Base-by-base conservation (phyloP, 2,797 vertebrate genomes). In the Sciaenops ocellatus region DNA sequence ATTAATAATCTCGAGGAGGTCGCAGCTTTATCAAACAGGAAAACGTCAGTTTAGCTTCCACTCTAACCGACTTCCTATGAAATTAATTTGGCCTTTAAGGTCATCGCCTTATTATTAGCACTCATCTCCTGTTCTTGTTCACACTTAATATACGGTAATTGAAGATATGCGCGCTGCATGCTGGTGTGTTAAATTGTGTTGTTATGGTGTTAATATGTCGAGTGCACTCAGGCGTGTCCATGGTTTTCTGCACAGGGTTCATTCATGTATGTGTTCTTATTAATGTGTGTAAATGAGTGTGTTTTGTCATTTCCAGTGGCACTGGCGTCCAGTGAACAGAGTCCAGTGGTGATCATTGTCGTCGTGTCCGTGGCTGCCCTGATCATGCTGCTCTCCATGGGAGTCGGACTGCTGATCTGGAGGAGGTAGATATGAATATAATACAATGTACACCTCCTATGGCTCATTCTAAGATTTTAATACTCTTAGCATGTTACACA, bases 361-460 rank as follows among this genome's bases (percentile, higher is more conserved):
- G 96, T 98, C 30, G 96, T 98, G 88, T 96, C 97, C 9, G 93
- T 97, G 65, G 95, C 97, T 0, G 97, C 96, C 64, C 96, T 99
- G 66, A 96, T 96, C 0, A 95, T 97, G 94, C 94, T 99, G 91
- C 95, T 97, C 60, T 97, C 97, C 13, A 88, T 97, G 93, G 96
- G 95, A 68, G 93, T 95, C 0, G 96, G 96, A 0, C 86, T 97
- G 82, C 96, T 97, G 88, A 92, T 98, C 85, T 99, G 98, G 97
- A 97, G 95, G 90, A 98, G 98, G 98, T 99, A 95, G 48, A 83
- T 76, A 84, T 65, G 38, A n/a, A 48, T 2, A 55, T 17, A 38
- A 28, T 46, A 56, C 34, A 30, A 13, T 54, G 10, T 50, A 42
- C 34, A 17, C 57, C 47, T 50, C 51, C 22, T 24, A 1, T 8